A percentile compares a stretch with the other conserved stretches of the same genome.
These are phyloP conservation scores for Tholera decimalis DNA, from an alignment of 2,888 invertebrate species.

Conservation along the genomic window DNA sequence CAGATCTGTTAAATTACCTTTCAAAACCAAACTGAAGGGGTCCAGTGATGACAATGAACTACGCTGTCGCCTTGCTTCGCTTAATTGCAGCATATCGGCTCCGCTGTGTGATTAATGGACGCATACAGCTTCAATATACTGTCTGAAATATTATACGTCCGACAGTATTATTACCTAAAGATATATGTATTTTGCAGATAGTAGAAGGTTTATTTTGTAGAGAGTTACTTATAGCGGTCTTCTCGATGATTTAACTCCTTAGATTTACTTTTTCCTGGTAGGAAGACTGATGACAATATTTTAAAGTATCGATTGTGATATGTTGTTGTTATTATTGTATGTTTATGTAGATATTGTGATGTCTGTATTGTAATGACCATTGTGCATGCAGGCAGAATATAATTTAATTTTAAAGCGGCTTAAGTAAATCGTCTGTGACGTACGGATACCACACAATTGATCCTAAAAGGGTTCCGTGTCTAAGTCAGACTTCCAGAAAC, in stretches of 20 bases:
- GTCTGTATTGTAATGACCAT: too few species aligned
- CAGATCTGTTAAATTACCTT: slow-evolving; percentile 1
- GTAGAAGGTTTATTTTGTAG: background rate
- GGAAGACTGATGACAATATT: background rate
- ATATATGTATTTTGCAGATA: background rate
- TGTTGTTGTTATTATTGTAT: too few species aligned
- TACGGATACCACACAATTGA: too few species aligned
- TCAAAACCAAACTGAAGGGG: background rate
- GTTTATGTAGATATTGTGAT: too few species aligned
- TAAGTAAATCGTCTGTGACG: too few species aligned
- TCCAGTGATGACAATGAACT: slow-evolving; percentile 37
- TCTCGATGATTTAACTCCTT: slow-evolving; percentile 3
- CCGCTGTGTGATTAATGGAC: slow-evolving; percentile 71
- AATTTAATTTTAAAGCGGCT: too few species aligned
- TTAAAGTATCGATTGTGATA: too few species aligned
- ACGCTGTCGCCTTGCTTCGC: slow-evolving; percentile 33
- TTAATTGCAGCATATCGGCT: slow-evolving; percentile 76
- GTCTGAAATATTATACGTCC: slow-evolving; percentile 42
- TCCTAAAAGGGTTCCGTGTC: too few species aligned
- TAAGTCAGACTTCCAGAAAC: too few species aligned
- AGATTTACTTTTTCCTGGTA: background rate
- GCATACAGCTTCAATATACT: slow-evolving; percentile 66
- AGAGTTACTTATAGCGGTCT: background rate
- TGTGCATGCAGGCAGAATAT: too few species aligned
- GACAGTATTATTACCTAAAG: slow-evolving; percentile 1